A percentile compares a stretch with the other conserved stretches of the same genome.
Evolutionary conservation across 2,113 vertebrate species (phyloP).

Genomic region (Cyanistes caeruleus): DNA sequence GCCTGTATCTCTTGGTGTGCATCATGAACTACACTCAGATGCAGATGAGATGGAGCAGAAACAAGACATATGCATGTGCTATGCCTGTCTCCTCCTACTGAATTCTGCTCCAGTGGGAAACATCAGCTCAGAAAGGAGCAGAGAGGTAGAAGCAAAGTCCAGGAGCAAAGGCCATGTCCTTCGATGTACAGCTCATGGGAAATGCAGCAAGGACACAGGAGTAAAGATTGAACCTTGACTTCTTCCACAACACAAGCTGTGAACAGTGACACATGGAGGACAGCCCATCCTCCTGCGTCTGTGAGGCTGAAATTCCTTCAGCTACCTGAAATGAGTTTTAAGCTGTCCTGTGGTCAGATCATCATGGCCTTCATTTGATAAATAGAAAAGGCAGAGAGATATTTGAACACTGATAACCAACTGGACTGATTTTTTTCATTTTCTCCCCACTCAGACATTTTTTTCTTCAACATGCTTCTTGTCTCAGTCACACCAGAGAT

Average conservation of each 20-base stretch:
- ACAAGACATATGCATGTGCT: neutral
- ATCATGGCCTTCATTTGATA: neutral
- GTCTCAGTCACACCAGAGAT: neutral
- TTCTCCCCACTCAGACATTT: neutral
- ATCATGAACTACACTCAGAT: neutral
- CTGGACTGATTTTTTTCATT: neutral
- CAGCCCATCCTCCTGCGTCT: neutral
- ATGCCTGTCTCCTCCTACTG: neutral
- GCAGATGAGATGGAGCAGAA: neutral
- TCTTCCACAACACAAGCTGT: neutral
- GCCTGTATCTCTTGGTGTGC: neutral
- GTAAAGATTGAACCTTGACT: neutral
- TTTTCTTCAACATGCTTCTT: neutral
- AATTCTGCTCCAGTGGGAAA: neutral
- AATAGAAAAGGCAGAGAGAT: neutral
- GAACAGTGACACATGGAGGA: neutral
- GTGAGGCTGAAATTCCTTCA: neutral
- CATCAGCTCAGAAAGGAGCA: neutral
- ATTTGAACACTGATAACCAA: neutral
- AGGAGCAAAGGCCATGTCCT: neutral
- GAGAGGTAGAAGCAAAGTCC: neutral
- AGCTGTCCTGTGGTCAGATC: neutral
- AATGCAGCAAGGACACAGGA: neutral
- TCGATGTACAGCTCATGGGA: neutral
- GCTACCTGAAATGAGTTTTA: neutral